Conservation (phyloP, 2,113 vertebrate species). For the Sitta europaea region DNA sequence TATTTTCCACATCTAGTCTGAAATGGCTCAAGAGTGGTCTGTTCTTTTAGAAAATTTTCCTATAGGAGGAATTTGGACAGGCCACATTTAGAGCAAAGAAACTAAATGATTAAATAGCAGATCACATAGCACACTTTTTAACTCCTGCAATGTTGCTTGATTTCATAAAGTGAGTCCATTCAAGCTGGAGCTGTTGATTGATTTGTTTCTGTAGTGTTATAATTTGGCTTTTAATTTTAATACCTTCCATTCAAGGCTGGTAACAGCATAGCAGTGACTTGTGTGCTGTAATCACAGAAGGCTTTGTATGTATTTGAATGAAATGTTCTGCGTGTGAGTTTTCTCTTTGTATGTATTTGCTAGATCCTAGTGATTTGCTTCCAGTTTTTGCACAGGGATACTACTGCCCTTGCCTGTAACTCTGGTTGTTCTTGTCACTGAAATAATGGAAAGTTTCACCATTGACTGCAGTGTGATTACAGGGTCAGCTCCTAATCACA, state of each 20-base stretch:
- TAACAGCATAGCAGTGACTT: not conserved
- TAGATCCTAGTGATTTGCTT: not conserved
- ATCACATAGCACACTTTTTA: not conserved
- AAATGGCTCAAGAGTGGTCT: not conserved
- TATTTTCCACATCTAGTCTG: not conserved
- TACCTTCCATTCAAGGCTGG: not conserved
- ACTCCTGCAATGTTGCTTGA: not conserved
- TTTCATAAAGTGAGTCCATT: not conserved
- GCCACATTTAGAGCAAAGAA: not conserved
- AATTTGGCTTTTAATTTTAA: conserved; percentile 3
- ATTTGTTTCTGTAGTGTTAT: conserved; percentile 33
- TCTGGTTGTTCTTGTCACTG: not conserved
- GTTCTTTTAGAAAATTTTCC: not conserved
- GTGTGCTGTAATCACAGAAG: not conserved
- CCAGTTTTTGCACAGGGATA: not conserved
- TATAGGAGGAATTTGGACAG: not conserved
- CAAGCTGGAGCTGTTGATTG: not conserved
- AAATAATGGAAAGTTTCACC: not conserved
- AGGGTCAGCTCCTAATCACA: not conserved
- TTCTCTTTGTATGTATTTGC: not conserved
- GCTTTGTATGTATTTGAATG: not conserved
- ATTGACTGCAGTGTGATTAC: not conserved
- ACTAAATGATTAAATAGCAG: not conserved
- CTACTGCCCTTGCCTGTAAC: not conserved
- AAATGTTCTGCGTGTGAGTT: not conserved